phyloP scores from a whole-genome alignment of 2,888 invertebrate species.

The Helicoverpa assulta region DNA sequence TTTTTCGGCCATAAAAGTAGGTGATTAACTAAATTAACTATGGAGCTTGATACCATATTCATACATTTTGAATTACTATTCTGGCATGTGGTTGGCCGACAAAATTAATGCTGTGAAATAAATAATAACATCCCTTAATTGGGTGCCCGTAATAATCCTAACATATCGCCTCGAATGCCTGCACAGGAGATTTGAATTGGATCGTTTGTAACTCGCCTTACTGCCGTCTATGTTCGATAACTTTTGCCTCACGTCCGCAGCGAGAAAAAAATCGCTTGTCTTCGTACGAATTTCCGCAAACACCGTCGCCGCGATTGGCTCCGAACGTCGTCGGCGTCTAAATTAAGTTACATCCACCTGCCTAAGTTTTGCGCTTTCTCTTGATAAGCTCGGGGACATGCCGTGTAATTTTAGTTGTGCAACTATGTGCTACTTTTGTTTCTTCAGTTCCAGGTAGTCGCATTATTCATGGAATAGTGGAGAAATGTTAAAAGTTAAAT shows the following conservation, averaged over 20 bases:
- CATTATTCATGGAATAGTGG: slow-evolving; percentile 37
- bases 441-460: slow-evolving; percentile 37
- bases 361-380: slow-evolving; percentile 70
- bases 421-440: slow-evolving; percentile 38
- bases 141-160: neutral
- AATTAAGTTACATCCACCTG: slow-evolving; percentile 82
- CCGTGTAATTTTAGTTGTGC: slow-evolving; percentile 53
- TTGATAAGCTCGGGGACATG: slow-evolving; percentile 57
- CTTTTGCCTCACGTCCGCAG: slow-evolving; percentile 77
- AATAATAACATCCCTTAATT: neutral
- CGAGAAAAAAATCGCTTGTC: slow-evolving; percentile 77
- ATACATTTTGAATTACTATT: neutral
- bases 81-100: neutral
- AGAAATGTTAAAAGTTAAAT: slow-evolving; percentile 39
- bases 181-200: slow-evolving; percentile 59
- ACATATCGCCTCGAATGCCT: slow-evolving; percentile 22
- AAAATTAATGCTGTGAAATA: neutral
- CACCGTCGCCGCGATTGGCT: slow-evolving; percentile 76
- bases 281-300: slow-evolving; percentile 79
- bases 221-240: slow-evolving; percentile 61
- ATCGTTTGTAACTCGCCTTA: slow-evolving; percentile 58
- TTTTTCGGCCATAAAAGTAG: neutral
- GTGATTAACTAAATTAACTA: neutral
- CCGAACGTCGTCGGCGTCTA: slow-evolving; percentile 72
- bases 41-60: neutral